Evolutionary conservation across 2,797 vertebrate species (phyloP).

Genomic region (Fistularia commersonii): DNA sequence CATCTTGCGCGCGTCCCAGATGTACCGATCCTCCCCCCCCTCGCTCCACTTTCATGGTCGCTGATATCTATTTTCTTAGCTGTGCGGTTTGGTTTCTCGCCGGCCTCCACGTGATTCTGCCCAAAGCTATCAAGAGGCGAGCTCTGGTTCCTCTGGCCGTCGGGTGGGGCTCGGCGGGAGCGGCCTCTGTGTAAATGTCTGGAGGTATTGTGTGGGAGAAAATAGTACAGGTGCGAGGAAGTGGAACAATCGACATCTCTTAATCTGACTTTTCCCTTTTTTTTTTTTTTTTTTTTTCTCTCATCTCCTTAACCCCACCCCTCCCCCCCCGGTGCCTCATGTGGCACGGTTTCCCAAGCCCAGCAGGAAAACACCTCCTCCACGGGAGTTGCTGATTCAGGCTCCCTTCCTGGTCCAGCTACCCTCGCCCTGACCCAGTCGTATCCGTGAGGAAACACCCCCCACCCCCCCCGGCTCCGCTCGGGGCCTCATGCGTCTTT

Average conservation of each 20-base stretch:
- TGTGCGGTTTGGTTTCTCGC: constrained; percentile 6
- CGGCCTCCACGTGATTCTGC: constrained; percentile 29
- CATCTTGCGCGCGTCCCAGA: constrained; percentile 21
- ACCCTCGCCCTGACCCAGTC: constrained; percentile 50
- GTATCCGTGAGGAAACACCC: constrained; percentile 50
- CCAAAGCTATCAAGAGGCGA: constrained; percentile 18
- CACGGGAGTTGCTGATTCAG: constrained; percentile 69
- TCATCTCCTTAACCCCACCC: too few relatives aligned
- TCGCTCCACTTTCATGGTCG: constrained; percentile 11
- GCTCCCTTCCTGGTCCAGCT: constrained; percentile 25
- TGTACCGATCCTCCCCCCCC: constrained; percentile 14
- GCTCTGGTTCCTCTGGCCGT: constrained; percentile 15
- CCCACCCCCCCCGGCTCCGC: constrained; percentile 24
- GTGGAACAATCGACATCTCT: constrained; percentile 52
- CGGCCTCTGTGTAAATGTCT: constrained; percentile 6
- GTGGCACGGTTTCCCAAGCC: constrained; percentile 32
- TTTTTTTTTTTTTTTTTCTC: too few relatives aligned
- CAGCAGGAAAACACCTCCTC: constrained; percentile 55
- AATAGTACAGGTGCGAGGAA: constrained; percentile 47
- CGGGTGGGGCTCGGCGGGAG: constrained; percentile 42
- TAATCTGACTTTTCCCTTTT: constrained; percentile 7
- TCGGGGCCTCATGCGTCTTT: constrained; percentile 24
- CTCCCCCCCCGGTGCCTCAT: constrained; percentile 6
- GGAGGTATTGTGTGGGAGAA: constrained; percentile 25
- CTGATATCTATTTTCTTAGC: constrained; percentile 24